Conservation (phyloP, 2,797 vertebrate species). For the Hydrolagus colliei region DNA sequence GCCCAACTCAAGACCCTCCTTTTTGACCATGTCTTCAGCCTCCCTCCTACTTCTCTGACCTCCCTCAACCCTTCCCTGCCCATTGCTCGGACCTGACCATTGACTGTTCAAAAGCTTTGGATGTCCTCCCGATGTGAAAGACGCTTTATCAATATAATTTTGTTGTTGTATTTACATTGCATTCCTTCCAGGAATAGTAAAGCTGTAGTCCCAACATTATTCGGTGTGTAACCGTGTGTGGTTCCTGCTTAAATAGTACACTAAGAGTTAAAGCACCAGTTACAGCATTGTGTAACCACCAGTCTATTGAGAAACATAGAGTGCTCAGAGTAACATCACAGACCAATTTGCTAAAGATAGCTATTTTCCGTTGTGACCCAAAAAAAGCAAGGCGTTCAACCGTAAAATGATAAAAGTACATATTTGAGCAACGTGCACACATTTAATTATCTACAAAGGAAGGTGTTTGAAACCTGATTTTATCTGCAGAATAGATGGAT, state of each 20-base stretch:
- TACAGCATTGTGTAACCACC: background rate
- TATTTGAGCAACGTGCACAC: background rate
- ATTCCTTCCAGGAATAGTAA: too few species aligned
- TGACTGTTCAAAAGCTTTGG: too few species aligned
- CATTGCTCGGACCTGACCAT: too few species aligned
- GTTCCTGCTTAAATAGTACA: background rate
- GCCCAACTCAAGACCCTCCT: too few species aligned
- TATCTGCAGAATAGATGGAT: background rate
- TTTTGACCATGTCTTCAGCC: too few species aligned
- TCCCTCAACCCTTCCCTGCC: too few species aligned
- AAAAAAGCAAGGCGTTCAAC: background rate
- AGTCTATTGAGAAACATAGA: background rate
- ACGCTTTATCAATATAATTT: too few species aligned
- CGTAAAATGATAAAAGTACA: background rate
- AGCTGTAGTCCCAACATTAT: too few species aligned
- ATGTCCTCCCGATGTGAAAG: too few species aligned
- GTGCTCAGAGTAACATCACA: background rate
- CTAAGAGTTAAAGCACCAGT: background rate
- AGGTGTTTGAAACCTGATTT: conserved; percentile 3
- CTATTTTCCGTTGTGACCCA: background rate
- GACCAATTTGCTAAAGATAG: background rate
- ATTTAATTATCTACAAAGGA: background rate
- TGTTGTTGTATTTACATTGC: too few species aligned
- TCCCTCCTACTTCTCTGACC: too few species aligned
- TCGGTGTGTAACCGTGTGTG: background rate